These are phyloP conservation scores for Conchocele bisecta DNA, from an alignment of 2,888 invertebrate genomes.

Conservation along the genomic window DNA sequence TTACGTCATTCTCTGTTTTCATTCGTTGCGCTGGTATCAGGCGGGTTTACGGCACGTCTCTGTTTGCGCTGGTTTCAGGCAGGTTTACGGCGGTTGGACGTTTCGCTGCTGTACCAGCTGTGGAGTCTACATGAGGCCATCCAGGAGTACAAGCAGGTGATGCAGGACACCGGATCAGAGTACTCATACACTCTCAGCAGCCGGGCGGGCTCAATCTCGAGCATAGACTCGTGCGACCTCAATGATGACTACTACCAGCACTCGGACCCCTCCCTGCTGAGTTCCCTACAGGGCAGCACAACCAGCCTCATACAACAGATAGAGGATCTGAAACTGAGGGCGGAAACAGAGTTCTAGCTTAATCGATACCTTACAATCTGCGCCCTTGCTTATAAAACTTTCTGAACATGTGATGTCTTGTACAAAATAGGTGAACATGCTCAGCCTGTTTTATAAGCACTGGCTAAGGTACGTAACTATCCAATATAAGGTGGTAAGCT, in stretches of 20 bases:
- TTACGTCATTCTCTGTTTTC: no score
- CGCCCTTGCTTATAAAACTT: no score
- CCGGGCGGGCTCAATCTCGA: constrained; percentile 72
- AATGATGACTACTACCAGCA: constrained; percentile 57
- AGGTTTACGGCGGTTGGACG: constrained; percentile 93
- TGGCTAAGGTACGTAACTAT: no score
- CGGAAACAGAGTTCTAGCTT: constrained; percentile 75
- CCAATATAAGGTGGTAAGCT: no score
- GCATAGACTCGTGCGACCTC: constrained; percentile 70
- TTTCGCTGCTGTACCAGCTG: constrained; percentile 93
- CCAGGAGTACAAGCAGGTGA: constrained; percentile 91
- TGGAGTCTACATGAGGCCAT: constrained; percentile 96
- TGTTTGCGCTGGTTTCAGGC: no score
- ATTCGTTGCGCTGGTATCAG: no score
- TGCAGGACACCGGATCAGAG: constrained; percentile 76
- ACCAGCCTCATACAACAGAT: constrained; percentile 76
- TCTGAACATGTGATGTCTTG: no score
- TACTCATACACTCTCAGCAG: constrained; percentile 74
- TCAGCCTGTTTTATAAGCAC: no score
- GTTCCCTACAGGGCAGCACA: constrained; percentile 68
- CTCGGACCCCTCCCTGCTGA: constrained; percentile 58
- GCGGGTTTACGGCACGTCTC: no score
- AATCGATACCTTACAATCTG: no score
- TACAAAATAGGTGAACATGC: no score
- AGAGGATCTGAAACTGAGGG: constrained; percentile 70